Evolutionary conservation across 2,888 invertebrate species (phyloP).

Genomic region (Unio delphinus): DNA sequence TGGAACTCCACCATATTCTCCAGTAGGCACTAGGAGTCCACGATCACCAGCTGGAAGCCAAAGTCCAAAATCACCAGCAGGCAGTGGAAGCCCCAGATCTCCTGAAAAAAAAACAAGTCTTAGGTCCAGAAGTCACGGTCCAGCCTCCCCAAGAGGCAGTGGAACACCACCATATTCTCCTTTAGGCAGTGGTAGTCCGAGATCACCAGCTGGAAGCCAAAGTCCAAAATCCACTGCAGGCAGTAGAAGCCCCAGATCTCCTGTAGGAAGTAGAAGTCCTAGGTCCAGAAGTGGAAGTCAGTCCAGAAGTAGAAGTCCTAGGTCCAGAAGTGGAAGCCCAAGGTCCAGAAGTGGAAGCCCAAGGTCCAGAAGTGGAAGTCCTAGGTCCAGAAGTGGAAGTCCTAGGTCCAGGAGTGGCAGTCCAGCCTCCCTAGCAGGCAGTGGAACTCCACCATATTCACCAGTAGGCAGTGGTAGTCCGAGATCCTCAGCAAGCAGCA

Average conservation of each 20-base stretch:
- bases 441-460: slow-evolving; percentile 35
- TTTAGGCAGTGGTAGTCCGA: slow-evolving; percentile 10
- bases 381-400: slow-evolving; percentile 14
- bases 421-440: slow-evolving; percentile 25
- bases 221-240: slow-evolving; percentile 29
- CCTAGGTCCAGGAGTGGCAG: slow-evolving; percentile 23
- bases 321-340: background rate
- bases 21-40: slow-evolving; percentile 25
- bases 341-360: slow-evolving; percentile 14
- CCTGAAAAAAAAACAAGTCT: slow-evolving; percentile 24
- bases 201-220: slow-evolving; percentile 32
- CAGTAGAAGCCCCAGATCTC: slow-evolving; percentile 12
- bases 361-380: slow-evolving; percentile 1
- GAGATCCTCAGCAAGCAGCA: slow-evolving; percentile 35
- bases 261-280: slow-evolving; percentile 19
- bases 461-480: slow-evolving; percentile 36
- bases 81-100: slow-evolving; percentile 23
- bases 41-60: slow-evolving; percentile 24
- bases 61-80: slow-evolving; percentile 26
- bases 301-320: slow-evolving; percentile 14
- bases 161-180: slow-evolving; percentile 6
- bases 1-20: slow-evolving; percentile 10
- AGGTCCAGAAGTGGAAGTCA: slow-evolving; percentile 20
- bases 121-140: slow-evolving; percentile 14
- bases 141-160: slow-evolving; percentile 10